phyloP scores from a whole-genome alignment of 2,113 vertebrate species.

The Psophia crepitans region DNA sequence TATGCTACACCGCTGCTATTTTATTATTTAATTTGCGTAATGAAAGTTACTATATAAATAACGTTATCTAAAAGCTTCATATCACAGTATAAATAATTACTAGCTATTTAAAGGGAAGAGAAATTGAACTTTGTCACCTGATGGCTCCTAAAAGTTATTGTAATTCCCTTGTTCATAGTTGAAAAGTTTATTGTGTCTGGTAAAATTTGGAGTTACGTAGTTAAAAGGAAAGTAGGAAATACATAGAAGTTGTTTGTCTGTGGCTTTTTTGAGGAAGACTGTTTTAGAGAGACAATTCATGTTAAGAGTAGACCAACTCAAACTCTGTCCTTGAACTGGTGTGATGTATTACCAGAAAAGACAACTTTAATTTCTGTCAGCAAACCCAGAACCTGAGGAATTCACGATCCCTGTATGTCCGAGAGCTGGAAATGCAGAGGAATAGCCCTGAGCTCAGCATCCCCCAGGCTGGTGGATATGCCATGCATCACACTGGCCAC shows the following conservation, averaged over 20 bases:
- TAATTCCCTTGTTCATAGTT: not conserved
- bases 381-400: not conserved
- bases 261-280: not conserved
- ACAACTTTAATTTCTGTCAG: not conserved
- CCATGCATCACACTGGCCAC: fast-evolving
- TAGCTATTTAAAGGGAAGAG: constrained; percentile 36
- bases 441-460: not conserved
- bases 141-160: constrained; percentile 22
- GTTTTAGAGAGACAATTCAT: not conserved
- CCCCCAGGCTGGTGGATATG: not conserved
- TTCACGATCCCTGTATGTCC: not conserved
- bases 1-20: constrained; percentile 26
- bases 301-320: not conserved
- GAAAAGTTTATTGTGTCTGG: not conserved
- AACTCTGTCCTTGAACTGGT: not conserved
- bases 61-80: constrained; percentile 46
- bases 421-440: not conserved
- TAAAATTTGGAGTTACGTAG: not conserved
- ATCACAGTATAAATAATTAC: constrained; percentile 60
- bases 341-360: not conserved
- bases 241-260: not conserved
- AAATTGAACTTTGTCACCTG: constrained; percentile 14
- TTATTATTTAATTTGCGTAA: constrained; percentile 67
- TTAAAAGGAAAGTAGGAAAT: not conserved
- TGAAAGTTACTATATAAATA: constrained; percentile 68